phyloP scores from a whole-genome alignment of 2,113 vertebrate genomes.

The Catagonus wagneri region DNA sequence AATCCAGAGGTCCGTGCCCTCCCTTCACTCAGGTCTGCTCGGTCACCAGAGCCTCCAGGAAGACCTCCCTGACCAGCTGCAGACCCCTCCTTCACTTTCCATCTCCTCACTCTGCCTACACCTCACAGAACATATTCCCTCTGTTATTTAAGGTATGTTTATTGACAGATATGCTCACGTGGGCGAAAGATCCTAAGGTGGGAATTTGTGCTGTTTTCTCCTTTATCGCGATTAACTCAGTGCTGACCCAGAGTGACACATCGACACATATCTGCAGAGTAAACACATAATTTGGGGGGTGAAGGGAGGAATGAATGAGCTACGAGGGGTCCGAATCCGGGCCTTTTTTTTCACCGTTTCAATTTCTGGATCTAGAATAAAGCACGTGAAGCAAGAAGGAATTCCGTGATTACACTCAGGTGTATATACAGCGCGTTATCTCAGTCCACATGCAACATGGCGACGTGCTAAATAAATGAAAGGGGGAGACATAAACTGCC shows the following conservation, averaged over 20 bases:
- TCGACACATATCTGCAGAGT: not conserved
- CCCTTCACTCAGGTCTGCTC: not conserved
- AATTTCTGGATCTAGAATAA: not conserved
- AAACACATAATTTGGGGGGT: not conserved
- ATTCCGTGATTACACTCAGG: accelerated
- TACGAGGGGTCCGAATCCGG: not conserved
- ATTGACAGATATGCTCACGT: not conserved
- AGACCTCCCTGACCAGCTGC: not conserved
- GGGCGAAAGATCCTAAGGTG: no score
- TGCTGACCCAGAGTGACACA: not conserved
- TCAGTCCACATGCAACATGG: not conserved
- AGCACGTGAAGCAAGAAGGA: not conserved
- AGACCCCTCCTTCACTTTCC: not conserved
- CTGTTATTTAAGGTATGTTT: not conserved
- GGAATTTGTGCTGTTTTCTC: not conserved
- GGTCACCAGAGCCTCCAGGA: not conserved
- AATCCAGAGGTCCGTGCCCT: not conserved
- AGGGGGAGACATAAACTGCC: not conserved
- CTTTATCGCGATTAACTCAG: no score
- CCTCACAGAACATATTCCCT: not conserved
- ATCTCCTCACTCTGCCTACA: not conserved
- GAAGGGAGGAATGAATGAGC: not conserved
- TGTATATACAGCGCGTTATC: not conserved
- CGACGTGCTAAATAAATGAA: not conserved
- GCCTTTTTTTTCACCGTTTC: not conserved